Conservation (phyloP, 2,797 vertebrate species). For the Amblyopsis hoosieri region DNA sequence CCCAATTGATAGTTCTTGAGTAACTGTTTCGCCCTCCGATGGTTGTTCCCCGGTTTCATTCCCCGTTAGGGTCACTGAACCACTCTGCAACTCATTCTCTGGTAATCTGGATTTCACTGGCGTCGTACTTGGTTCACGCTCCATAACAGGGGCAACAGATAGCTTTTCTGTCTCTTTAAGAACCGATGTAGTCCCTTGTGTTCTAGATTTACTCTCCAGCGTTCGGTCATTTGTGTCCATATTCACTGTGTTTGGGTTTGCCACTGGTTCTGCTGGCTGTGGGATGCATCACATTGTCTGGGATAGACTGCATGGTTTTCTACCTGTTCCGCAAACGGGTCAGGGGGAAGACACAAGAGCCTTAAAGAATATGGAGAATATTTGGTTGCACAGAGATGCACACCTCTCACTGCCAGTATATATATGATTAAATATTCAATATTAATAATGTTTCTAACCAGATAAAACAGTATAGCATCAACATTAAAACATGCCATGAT, state of each 20-base stretch:
- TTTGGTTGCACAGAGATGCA: slow-evolving; percentile 11
- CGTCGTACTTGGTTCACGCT: no score
- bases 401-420: neutral
- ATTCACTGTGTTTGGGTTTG: slow-evolving; percentile 15
- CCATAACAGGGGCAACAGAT: no score
- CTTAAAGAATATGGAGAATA: neutral
- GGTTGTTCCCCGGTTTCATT: slow-evolving; percentile 12
- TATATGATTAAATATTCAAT: no score
- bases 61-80: neutral
- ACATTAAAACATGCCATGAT: no score
- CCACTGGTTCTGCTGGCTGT: neutral
- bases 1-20: slow-evolving; percentile 13
- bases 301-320: slow-evolving; percentile 58
- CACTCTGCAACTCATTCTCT: no score
- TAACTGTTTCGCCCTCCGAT: neutral
- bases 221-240: slow-evolving; percentile 23
- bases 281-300: slow-evolving; percentile 19
- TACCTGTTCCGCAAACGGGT: slow-evolving; percentile 21
- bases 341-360: slow-evolving; percentile 12
- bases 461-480: no score
- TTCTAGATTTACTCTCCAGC: slow-evolving; percentile 11
- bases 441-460: no score
- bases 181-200: neutral
- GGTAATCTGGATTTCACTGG: no score
- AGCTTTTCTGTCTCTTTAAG: no score